These are phyloP conservation scores for Datnioides undecimradiatus DNA, from an alignment of 2,113 vertebrate genomes.

Conservation along the genomic window DNA sequence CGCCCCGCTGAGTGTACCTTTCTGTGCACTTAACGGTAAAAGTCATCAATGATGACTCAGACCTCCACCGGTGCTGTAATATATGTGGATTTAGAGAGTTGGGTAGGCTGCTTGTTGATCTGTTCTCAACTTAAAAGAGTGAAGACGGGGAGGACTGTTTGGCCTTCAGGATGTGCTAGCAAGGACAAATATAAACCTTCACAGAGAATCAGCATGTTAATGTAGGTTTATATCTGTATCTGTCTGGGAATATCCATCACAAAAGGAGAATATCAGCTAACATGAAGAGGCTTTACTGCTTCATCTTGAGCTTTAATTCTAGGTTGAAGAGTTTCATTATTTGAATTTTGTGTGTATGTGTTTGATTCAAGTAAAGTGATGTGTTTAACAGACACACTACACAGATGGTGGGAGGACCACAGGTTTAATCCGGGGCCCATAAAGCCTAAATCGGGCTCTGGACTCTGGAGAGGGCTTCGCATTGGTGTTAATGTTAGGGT, in stretches of 20 bases:
- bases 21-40: conserved; percentile 50
- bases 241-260: too few relatives aligned
- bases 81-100: conserved; percentile 25
- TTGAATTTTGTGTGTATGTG: too few relatives aligned
- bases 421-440: too few relatives aligned
- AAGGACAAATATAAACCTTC: not conserved
- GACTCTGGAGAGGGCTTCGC: not conserved
- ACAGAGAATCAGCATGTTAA: not conserved
- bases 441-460: too few relatives aligned
- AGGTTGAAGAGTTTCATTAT: too few relatives aligned
- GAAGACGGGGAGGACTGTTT: conserved; percentile 12
- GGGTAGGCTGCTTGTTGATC: conserved; percentile 45
- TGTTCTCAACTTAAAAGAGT: not conserved
- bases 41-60: conserved; percentile 69
- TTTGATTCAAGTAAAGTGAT: too few relatives aligned
- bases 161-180: not conserved
- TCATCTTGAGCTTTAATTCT: too few relatives aligned
- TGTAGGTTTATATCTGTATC: conserved; percentile 8
- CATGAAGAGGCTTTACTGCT: too few relatives aligned
- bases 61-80: conserved; percentile 19
- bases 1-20: conserved; percentile 55
- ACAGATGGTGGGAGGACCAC: too few relatives aligned
- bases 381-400: too few relatives aligned
- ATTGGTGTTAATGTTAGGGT: not conserved
- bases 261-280: too few relatives aligned